A percentile compares a stretch with the other conserved stretches of the same genome.
These are phyloP conservation scores for Neogale vison DNA, from an alignment of 2,113 vertebrate species.

Conservation along the genomic window DNA sequence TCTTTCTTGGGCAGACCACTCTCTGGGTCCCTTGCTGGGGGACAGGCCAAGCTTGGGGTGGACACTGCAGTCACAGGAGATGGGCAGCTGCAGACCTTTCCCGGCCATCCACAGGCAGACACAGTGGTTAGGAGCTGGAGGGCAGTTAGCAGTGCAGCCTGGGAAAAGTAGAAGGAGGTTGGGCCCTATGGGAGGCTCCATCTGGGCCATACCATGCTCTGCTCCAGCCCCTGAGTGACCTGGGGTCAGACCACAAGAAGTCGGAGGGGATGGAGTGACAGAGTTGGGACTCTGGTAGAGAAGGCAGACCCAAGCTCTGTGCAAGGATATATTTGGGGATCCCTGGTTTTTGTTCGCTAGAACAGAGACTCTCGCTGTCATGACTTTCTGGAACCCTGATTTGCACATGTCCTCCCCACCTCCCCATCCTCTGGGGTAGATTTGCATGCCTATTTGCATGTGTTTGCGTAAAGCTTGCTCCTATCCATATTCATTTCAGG, in stretches of 20 bases:
- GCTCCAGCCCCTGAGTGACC: neutral
- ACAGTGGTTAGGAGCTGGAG: neutral
- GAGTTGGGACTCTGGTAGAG: neutral
- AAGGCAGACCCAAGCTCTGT: neutral
- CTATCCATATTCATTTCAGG: constrained; percentile 18
- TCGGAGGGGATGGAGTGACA: neutral
- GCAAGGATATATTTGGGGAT: neutral
- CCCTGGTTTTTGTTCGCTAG: neutral
- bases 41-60: neutral
- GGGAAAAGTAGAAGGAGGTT: neutral
- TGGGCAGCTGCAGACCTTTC: neutral
- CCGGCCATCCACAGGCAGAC: rapidly evolving
- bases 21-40: neutral
- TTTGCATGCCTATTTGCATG: constrained; percentile 40
- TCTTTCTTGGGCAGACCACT: neutral
- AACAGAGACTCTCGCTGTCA: neutral
- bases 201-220: neutral
- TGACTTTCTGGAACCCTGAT: neutral
- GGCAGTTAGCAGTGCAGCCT: neutral
- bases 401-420: neutral
- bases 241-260: neutral
- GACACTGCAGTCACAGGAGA: neutral
- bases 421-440: neutral
- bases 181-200: neutral
- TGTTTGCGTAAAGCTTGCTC: constrained; percentile 11